Conservation (phyloP, 1,140 invertebrate genomes). For the Archegozetes longisetosus region DNA sequence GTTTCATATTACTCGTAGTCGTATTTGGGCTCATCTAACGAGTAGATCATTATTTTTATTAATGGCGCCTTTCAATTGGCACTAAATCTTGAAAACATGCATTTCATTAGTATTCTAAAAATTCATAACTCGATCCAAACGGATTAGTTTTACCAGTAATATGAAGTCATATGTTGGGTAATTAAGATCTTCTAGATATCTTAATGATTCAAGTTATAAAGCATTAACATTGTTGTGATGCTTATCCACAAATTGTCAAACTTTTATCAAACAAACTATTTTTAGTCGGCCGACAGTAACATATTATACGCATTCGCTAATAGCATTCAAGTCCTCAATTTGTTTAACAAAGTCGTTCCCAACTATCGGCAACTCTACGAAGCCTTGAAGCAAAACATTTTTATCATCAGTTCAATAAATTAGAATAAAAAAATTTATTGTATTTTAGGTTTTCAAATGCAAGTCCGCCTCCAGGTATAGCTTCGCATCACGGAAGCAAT, state of each 20-base stretch:
- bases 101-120: too few species aligned
- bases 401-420: background rate
- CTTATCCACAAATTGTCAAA: background rate
- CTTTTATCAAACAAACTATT: background rate
- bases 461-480: conserved; percentile 11
- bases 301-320: background rate
- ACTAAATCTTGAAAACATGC: too few species aligned
- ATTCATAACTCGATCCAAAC: background rate
- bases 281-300: background rate
- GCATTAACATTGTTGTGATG: background rate
- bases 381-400: too few species aligned
- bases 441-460: conserved; percentile 1
- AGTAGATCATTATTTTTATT: too few species aligned
- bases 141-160: background rate
- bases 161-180: background rate
- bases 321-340: background rate
- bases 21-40: too few species aligned
- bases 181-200: background rate
- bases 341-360: background rate
- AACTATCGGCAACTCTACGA: background rate
- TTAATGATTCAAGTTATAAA: background rate
- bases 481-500: background rate
- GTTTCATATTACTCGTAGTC: too few species aligned
- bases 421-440: background rate
- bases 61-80: too few species aligned